Base-by-base conservation (phyloP, 2,797 vertebrate genomes). In the Silurus aristotelis region DNA sequence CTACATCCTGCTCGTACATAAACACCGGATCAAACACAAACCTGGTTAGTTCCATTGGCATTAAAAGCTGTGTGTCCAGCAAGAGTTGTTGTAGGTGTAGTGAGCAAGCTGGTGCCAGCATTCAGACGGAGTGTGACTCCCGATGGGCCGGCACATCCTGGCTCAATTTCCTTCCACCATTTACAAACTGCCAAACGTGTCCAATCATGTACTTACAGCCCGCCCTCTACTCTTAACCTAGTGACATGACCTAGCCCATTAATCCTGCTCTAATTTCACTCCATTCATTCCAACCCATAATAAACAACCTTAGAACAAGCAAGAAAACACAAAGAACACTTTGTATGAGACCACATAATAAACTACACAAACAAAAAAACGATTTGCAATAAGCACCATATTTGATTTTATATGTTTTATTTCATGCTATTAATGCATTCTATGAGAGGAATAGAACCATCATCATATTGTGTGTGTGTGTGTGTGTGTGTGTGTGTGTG, bases 21-120 rank as follows among this genome's bases (percentile, higher is more conserved):
- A 27, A 80, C 79, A 80, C 63, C 79, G 15, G 22, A 80, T n/a
- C 15, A 80, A 67, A 55, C 79, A 89, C 88, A 89, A 81, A 87
- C 88, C 86, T 87, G 84, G 31, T 85, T 55, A 86, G 81, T 55
- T 84, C 83, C 88, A 85, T 86, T 58, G 83, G 61, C 48, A 48
- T 72, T n/a, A 25, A 72, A 77, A 66, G 77, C 63, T 71, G 84
- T 80, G 38, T 73, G 73, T 82, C 61, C 71, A n/a, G 68, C 61
- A 60, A 73, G 48, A 72, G 80, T 63, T 27, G 76, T 73, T 82
- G 87, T 56, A 87, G 73, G 66, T 79, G 84, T 80, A 73, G 27
- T 55, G 72, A 83, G 43, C 86, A 56, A 75, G 31, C 60, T 66
- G 48, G 60, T 76, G 83, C 55, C 17, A 84, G 80, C 84, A 67